phyloP scores from a whole-genome alignment of 2,888 invertebrate genomes.

The Platynereis dumerilii region DNA sequence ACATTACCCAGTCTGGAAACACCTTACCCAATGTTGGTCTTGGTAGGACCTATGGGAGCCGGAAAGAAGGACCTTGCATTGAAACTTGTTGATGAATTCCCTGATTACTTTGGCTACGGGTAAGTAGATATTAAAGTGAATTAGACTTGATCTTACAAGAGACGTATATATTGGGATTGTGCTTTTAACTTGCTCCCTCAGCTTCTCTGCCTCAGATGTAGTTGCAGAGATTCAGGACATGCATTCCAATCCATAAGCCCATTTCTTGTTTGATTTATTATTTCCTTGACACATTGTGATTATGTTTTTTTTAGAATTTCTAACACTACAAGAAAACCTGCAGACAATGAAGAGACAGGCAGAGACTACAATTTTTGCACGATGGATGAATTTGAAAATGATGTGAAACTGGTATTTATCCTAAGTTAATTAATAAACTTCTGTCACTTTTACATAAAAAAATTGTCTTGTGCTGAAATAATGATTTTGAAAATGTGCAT shows the following conservation, averaged over 20 bases:
- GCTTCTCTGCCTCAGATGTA: too few species aligned
- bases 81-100: constrained; percentile 61
- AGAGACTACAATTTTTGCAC: constrained; percentile 59
- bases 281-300: too few species aligned
- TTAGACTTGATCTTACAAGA: background rate
- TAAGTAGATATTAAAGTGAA: constrained; percentile 28
- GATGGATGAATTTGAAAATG: constrained; percentile 58
- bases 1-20: constrained; percentile 62
- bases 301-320: constrained; percentile 45
- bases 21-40: constrained; percentile 62
- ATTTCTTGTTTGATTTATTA: too few species aligned
- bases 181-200: too few species aligned
- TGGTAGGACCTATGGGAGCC: constrained; percentile 63
- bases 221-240: too few species aligned
- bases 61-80: constrained; percentile 59
- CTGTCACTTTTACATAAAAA: too few species aligned
- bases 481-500: too few species aligned
- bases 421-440: constrained; percentile 39
- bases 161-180: too few species aligned
- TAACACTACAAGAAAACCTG: constrained; percentile 56
- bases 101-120: constrained; percentile 63
- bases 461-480: too few species aligned
- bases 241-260: too few species aligned
- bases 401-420: constrained; percentile 52
- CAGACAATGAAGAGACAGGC: constrained; percentile 51